phyloP scores from a whole-genome alignment of 2,888 invertebrate genomes.

The Coelopa pilipes region DNA sequence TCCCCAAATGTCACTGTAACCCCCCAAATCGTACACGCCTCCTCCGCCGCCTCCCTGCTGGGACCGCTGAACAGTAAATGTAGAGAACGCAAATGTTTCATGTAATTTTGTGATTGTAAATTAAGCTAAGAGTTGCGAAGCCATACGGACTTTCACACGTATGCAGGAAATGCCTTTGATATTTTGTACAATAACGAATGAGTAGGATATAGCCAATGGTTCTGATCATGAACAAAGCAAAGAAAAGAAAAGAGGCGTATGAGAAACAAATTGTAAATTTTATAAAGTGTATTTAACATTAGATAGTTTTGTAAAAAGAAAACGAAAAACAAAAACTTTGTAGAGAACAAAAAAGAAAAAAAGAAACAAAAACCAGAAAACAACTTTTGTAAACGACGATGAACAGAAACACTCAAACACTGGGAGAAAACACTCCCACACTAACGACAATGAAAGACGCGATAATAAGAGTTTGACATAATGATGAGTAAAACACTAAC shows the following conservation, averaged over 20 bases:
- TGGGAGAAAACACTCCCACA: conserved; percentile 35
- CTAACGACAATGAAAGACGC: conserved; percentile 47
- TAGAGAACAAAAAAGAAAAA: conserved; percentile 13
- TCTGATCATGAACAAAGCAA: conserved; percentile 17
- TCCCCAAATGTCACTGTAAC: too few species aligned
- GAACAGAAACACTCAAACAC: conserved; percentile 38
- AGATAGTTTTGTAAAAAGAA: conserved; percentile 34
- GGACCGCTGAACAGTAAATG: not conserved
- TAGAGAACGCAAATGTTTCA: conserved; percentile 11
- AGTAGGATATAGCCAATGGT: conserved; percentile 2
- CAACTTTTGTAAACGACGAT: conserved; percentile 30
- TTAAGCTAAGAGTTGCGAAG: conserved; percentile 33
- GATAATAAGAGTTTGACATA: conserved; percentile 43
- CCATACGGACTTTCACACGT: too few species aligned
- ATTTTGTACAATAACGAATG: conserved; percentile 34
- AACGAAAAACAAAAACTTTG: conserved; percentile 4
- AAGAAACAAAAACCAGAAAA: conserved; percentile 15
- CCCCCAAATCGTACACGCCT: too few species aligned
- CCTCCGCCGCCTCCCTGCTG: not conserved
- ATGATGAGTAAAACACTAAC: conserved; percentile 31
- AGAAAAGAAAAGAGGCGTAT: conserved; percentile 34
- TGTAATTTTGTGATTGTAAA: conserved; percentile 37
- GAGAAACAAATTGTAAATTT: conserved; percentile 49
- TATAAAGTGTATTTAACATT: conserved; percentile 14
- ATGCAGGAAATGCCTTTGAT: conserved; percentile 29